phyloP scores from a whole-genome alignment of 2,888 invertebrate species.

The Eilema caniola region DNA sequence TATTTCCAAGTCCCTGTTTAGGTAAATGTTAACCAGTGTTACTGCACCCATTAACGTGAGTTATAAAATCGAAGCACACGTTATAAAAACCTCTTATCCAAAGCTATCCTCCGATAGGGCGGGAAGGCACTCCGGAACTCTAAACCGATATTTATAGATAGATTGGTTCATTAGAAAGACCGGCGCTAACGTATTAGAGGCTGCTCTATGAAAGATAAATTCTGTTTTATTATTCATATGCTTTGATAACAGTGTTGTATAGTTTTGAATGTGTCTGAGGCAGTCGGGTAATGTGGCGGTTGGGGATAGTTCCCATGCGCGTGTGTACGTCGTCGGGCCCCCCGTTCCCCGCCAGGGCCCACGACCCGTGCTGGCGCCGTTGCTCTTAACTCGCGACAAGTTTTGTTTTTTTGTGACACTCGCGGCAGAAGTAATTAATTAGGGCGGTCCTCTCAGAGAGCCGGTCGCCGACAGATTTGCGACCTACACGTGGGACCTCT shows the following conservation, averaged over 20 bases:
- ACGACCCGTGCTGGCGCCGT: slow-evolving; percentile 71
- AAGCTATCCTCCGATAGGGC: slow-evolving; percentile 17
- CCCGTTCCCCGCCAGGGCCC: slow-evolving; percentile 21
- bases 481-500: slow-evolving; percentile 40
- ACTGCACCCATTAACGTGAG: slow-evolving; percentile 38
- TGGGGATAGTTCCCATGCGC: slow-evolving; percentile 72
- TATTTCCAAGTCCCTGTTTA: slow-evolving; percentile 32
- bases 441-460: slow-evolving; percentile 68
- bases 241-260: slow-evolving; percentile 53
- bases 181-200: slow-evolving; percentile 33
- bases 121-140: slow-evolving; percentile 30
- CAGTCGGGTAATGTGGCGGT: slow-evolving; percentile 44
- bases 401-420: slow-evolving; percentile 72
- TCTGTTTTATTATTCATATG: slow-evolving; percentile 63
- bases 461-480: slow-evolving; percentile 57
- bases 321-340: slow-evolving; percentile 61
- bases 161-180: slow-evolving; percentile 45
- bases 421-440: slow-evolving; percentile 80
- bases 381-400: slow-evolving; percentile 79
- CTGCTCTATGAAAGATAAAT: slow-evolving; percentile 48
- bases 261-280: slow-evolving; percentile 56
- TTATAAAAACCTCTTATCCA: slow-evolving; percentile 40
- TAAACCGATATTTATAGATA: slow-evolving; percentile 44
- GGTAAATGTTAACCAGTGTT: slow-evolving; percentile 48
- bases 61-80: slow-evolving; percentile 44